phyloP scores from a whole-genome alignment of 1,140 invertebrate species.

The Bombyx mori region ASM3026992v2 NC_085121.1:4774501-4775000 shows the following conservation, averaged over 20 bases:
- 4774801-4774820: slow-evolving; percentile 11
- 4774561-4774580: slow-evolving; percentile 45
- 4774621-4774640: slow-evolving; percentile 8
- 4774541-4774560: slow-evolving; percentile 28
- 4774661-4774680: slow-evolving; percentile 2
- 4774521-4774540: slow-evolving; percentile 10
- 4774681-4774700: slow-evolving; percentile 26
- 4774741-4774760: neutral
- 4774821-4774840: slow-evolving; percentile 12
- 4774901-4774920: slow-evolving; percentile 50
- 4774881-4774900: slow-evolving; percentile 17
- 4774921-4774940: slow-evolving; percentile 45
- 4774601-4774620: slow-evolving; percentile 20
- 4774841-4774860: slow-evolving; percentile 1
- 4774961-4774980: slow-evolving; percentile 39
- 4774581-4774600: slow-evolving; percentile 32
- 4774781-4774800: slow-evolving; percentile 1
- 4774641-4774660: no score
- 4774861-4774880: slow-evolving; percentile 2
- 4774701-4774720: slow-evolving; percentile 36
- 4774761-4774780: neutral
- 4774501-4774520: no score
- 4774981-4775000: slow-evolving; percentile 44
- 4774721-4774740: slow-evolving; percentile 6
- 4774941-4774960: slow-evolving; percentile 20